Conservation (phyloP, 2,888 invertebrate genomes). For the Chromoteleia sp. region DNA sequence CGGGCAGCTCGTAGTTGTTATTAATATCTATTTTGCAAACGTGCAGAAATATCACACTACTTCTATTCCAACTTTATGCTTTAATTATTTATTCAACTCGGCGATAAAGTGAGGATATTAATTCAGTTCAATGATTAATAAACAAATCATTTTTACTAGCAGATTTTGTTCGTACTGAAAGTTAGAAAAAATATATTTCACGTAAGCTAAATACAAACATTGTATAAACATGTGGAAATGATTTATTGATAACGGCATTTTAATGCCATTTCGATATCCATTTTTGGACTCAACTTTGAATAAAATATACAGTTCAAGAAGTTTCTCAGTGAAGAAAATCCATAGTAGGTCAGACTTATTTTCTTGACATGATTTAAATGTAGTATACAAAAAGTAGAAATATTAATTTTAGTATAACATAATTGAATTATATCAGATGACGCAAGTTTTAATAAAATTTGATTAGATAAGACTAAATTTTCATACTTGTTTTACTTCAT, state of each 20-base stretch:
- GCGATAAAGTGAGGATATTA: conserved; percentile 27
- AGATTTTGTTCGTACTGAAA: no score
- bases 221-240: conserved; percentile 17
- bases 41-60: conserved; percentile 9
- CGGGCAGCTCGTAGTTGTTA: conserved; percentile 33
- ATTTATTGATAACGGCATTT: conserved; percentile 27
- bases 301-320: conserved; percentile 27
- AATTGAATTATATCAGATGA: no score
- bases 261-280: conserved; percentile 18
- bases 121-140: background rate
- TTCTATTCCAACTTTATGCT: conserved; percentile 7
- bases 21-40: conserved; percentile 32
- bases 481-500: no score
- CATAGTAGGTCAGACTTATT: conserved; percentile 19
- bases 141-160: background rate
- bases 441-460: no score
- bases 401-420: no score
- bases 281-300: conserved; percentile 19
- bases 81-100: conserved; percentile 1
- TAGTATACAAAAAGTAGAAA: no score
- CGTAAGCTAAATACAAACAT: conserved; percentile 1
- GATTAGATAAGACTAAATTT: no score
- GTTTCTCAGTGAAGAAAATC: conserved; percentile 20
- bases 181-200: conserved; percentile 16
- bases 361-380: no score